These are phyloP conservation scores for Drosophila hamatofila DNA, from an alignment of 2,888 invertebrate genomes.

Conservation along the genomic window DNA sequence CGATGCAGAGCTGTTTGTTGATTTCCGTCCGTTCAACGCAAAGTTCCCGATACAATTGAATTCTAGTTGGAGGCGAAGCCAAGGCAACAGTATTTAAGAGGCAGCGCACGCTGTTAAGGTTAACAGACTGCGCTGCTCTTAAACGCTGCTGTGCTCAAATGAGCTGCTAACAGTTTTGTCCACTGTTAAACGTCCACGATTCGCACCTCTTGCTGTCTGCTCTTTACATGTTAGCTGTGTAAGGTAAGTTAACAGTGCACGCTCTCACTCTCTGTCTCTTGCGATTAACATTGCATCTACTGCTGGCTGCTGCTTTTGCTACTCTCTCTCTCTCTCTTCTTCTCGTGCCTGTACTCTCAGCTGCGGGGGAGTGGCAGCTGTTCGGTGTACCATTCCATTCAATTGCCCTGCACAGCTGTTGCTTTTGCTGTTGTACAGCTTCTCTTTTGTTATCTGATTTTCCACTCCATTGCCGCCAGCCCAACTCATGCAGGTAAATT, in stretches of 20 bases:
- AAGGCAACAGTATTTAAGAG: slow-evolving; percentile 32
- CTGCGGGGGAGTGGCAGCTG: slow-evolving; percentile 46
- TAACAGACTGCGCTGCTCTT: slow-evolving; percentile 40
- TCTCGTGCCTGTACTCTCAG: background rate
- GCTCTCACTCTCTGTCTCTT: background rate
- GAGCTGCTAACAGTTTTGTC: slow-evolving; percentile 23
- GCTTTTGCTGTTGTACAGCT: slow-evolving; percentile 45
- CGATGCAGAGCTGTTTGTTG: slow-evolving; percentile 28
- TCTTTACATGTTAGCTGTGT: slow-evolving; percentile 24
- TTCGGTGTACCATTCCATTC: slow-evolving; percentile 33
- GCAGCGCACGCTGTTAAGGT: slow-evolving; percentile 22
- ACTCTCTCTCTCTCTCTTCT: slow-evolving; percentile 7
- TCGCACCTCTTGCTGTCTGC: slow-evolving; percentile 17
- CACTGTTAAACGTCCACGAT: background rate
- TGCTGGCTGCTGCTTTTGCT: background rate
- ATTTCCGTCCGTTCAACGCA: slow-evolving; percentile 66
- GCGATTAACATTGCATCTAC: background rate
- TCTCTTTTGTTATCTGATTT: slow-evolving; percentile 72
- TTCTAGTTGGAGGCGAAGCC: slow-evolving; percentile 33
- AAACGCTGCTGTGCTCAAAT: slow-evolving; percentile 41
- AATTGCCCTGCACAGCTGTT: slow-evolving; percentile 51
- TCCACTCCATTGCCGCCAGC: slow-evolving; percentile 47
- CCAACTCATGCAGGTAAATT: slow-evolving; percentile 59
- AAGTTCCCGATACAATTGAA: slow-evolving; percentile 71
- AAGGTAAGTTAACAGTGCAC: slow-evolving; percentile 14